Evolutionary conservation across 2,888 invertebrate species (phyloP), one percentile per base, ranked within the genome.

Genomic region (Sisyra nigra): DNA sequence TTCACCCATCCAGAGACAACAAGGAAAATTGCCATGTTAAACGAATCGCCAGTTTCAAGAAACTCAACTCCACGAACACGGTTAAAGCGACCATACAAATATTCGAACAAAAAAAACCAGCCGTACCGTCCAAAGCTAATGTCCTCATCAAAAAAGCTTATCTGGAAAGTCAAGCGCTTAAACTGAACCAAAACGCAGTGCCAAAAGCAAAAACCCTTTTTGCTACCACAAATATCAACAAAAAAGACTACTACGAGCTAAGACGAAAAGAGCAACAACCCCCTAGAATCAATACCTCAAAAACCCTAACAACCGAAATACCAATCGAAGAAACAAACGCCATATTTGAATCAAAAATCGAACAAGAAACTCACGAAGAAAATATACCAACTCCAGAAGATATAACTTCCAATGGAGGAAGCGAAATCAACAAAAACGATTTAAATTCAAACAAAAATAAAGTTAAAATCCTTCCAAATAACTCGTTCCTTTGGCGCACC

Each of bases 401-500:
- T n/a, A n/a, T n/a, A n/a, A n/a, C n/a, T n/a, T n/a, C n/a, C n/a
- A n/a, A n/a, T n/a, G n/a, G n/a, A n/a, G n/a, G n/a, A n/a, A n/a
- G n/a, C n/a, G n/a, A n/a, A n/a, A n/a, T n/a, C n/a, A 24, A 24
- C 7, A 7, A 24, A 24, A 24, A 24, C 24, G 24, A 24, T 24
- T 24, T 24, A 24, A 24, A 24, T 3, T 24, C 7, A 24, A 7
- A 24, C 7, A 24, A 24, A 24, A 24, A 24, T n/a, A 41, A 19
- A 19, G n/a, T 11, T 18, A 33, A 33, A 19, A 34, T 41, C 5
- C 65, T 70, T 50, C 77, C 78, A 2, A 79, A 79, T 53, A 69
- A 67, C 48, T 79, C 80, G 3, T 80, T 80, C 57, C 59, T 80
- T 31, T 78, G 76, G 71, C 68, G 74, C 44, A 57, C 67, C 46